Evolutionary conservation across 2,797 vertebrate species (phyloP).

Genomic region (Lutra lutra): DNA sequence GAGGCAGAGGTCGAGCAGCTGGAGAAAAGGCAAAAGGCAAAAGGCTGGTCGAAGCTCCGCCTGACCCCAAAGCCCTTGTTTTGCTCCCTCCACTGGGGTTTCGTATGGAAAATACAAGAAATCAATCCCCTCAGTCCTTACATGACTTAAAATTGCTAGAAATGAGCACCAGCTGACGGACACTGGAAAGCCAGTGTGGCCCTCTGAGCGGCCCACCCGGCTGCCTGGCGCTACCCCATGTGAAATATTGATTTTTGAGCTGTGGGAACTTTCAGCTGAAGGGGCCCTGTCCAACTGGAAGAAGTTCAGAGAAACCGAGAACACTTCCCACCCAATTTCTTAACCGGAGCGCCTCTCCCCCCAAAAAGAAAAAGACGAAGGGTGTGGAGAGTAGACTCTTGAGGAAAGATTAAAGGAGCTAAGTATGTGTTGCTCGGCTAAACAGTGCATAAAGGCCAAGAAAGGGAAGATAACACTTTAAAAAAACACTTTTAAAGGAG

Average conservation of each 20-base stretch:
- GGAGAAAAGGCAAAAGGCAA: background rate
- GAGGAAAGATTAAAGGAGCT: constrained; percentile 48
- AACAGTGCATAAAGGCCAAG: background rate
- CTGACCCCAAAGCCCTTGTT: background rate
- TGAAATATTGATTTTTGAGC: constrained; percentile 42
- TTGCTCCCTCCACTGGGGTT: background rate
- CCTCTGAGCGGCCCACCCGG: background rate
- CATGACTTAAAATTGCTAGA: constrained; percentile 2
- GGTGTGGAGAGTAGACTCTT: background rate
- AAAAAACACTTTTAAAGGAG: background rate
- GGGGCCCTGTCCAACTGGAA: constrained; percentile 51
- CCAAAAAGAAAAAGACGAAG: background rate
- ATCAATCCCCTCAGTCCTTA: background rate
- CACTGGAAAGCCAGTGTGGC: background rate
- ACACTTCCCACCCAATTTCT: background rate
- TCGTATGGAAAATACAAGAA: background rate
- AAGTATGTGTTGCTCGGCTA: constrained; percentile 1
- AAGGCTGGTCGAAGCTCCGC: background rate
- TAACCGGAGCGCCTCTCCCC: background rate
- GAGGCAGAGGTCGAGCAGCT: background rate
- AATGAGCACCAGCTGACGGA: background rate
- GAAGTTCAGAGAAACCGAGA: constrained; percentile 53
- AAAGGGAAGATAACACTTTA: background rate
- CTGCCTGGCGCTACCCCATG: background rate
- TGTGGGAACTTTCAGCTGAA: constrained; percentile 37